Base-by-base conservation (phyloP, 2,888 invertebrate species). In the Bembecia ichneumoniformis region DNA sequence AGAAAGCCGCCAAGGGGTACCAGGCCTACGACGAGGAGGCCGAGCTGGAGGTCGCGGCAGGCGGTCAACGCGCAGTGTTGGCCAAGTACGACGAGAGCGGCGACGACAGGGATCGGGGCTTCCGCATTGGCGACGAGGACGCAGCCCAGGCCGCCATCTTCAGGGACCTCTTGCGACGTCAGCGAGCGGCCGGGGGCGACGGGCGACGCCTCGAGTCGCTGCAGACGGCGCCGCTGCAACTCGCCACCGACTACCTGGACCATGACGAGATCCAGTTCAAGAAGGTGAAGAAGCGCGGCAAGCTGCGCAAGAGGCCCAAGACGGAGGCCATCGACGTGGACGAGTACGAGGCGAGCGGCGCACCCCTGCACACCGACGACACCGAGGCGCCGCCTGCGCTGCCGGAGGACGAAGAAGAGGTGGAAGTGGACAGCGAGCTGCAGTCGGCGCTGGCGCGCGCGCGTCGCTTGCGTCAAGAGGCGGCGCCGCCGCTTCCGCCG, bases 181-280 rank as follows among this genome's bases (percentile, higher is more conserved):
- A 76, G 64, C 67, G 70, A 0, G 20, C 70, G 61, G 62, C 56
- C 68, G 78, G 77, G 55, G 77, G 75, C 43, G 66, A 59, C 16
- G 75, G 71, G 53, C 92, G 92, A 74, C 90, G 90, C 13, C 73
- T 95, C 57, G 96, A 97, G 83, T 90, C 92, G 3, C 87, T 98
- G 53, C 89, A 87, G 51, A 77, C 91, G 60, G 90, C 92, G 11
- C 90, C 90, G 60, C 88, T 92, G 35, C 90, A 89, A 58, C 58
- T 96, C 14, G 98, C 97, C 1, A 91, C 93, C 9, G 98, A 99
- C 78, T 99, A 96, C 79, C 93, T 93, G 70, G 94, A 94, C 51
- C 90, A 92, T 58, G 92, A 93, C 55, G 98, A 98, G 82, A 90
- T 93, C 50, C 94, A 93, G 82, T 97, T 97, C 77, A 97, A 96